Percentiles rank a stretch among this genome's conserved stretches.
Conservation (phyloP, 92 coral and sea anemone species). For the Porites cylindrica region DNA sequence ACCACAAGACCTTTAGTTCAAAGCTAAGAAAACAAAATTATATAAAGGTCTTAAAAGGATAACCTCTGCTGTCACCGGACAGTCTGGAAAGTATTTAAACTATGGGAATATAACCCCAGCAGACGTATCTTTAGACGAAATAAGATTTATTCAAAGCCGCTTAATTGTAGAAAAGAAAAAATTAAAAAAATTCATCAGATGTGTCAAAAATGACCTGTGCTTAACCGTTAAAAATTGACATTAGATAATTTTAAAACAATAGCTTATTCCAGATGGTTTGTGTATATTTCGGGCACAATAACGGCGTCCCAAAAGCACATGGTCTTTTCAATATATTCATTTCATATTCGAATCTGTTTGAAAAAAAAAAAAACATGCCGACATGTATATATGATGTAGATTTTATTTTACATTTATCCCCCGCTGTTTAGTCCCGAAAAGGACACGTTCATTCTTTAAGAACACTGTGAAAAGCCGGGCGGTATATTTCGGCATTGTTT, state of each 20-base stretch:
- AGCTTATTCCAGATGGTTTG: conserved; percentile 1
- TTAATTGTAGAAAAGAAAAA: neutral
- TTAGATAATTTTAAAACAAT: neutral
- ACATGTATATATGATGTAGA: neutral
- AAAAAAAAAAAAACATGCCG: neutral
- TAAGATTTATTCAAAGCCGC: conserved; percentile 13
- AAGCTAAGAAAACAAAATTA: neutral
- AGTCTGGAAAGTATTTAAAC: neutral
- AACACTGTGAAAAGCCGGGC: conserved; percentile 1
- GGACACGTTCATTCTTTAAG: neutral
- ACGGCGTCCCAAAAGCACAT: neutral
- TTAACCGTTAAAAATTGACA: neutral
- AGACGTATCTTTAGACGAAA: neutral
- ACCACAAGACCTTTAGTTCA: neutral
- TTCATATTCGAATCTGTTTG: conserved; percentile 10
- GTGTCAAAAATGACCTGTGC: conserved; percentile 1
- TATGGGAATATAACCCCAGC: neutral
- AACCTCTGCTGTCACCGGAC: conserved; percentile 22
- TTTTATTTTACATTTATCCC: conserved; percentile 19
- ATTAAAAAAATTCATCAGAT: neutral
- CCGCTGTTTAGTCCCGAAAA: conserved; percentile 11
- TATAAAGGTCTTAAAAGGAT: neutral
- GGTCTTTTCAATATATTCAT: neutral
- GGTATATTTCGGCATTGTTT: neutral
- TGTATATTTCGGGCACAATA: neutral